Base-by-base conservation (phyloP, 1,140 invertebrate genomes). In the Lasioglossum albipes region DNA sequence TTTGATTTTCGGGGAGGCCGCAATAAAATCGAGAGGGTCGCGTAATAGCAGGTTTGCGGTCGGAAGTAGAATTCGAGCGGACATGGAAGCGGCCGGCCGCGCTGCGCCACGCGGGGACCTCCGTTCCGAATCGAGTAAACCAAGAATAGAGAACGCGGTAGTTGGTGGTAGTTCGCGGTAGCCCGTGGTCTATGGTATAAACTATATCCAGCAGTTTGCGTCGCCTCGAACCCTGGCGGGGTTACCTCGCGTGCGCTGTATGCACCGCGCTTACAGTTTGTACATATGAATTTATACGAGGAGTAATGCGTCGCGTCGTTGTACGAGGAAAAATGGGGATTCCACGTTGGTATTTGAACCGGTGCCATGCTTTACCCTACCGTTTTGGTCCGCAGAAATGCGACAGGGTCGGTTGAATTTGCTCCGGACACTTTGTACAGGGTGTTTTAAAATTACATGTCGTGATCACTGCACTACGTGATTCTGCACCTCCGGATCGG, bases 81-180 rank as follows among this genome's bases (percentile, higher is more conserved):
- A 9, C 64, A 41, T 18, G 31, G 59, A 18, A 16, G n/a, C 45
- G 20, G 12, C 59, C n/a, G 12, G 16, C 59, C 65, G 22, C 64
- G 41, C 61, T 13, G 31, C 9, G 42, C 45, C 2, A 9, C 45
- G 22, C 41, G 16, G 52, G 13, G 52, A 65, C 31, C 42, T 59
- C 81, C 54, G 59, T 78, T 85, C 77, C 42, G 45, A 57, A 85
- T 81, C 65, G 31, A 82, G 74, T 82, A 61, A 81, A 81, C 52
- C 62, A 59, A 62, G 12, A 72, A 71, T 70, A 72, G 45, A 45
- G 12, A 45, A 45, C 45, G 45, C 45, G 45, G 45, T 45, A 9
- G 45, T 36, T 36, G 36, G 36, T 36, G 36, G 36, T 36, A 27
- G 18, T 4, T 0, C 20, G 6, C 18, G 54, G 16, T 52, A 12